phyloP scores from a whole-genome alignment of 2,888 invertebrate genomes.

The Melanargia galathea region DNA sequence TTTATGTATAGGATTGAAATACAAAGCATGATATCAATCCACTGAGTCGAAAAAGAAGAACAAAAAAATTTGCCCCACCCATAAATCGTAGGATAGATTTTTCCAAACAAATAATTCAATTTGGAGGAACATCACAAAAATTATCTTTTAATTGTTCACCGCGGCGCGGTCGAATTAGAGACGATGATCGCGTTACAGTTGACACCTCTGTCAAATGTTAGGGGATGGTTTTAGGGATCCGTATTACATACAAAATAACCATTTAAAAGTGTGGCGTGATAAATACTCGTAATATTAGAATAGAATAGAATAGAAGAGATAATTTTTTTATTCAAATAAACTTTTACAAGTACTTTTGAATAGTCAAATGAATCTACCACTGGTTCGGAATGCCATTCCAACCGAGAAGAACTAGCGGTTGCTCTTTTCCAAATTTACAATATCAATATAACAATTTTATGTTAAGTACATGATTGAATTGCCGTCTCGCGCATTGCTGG shows the following conservation, averaged over 20 bases:
- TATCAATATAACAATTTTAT: too few relatives aligned
- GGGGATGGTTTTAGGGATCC: slow-evolving; percentile 44
- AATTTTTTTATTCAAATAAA: too few relatives aligned
- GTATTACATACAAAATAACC: neutral
- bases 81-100: slow-evolving; percentile 46
- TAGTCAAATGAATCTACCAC: too few relatives aligned
- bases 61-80: slow-evolving; percentile 36
- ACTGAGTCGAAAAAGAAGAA: slow-evolving; percentile 38
- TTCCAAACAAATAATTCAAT: slow-evolving; percentile 41
- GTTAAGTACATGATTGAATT: too few relatives aligned
- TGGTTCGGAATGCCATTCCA: too few relatives aligned
- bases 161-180: slow-evolving; percentile 40
- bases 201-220: slow-evolving; percentile 48
- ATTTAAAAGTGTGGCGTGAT: too few relatives aligned
- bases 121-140: slow-evolving; percentile 49
- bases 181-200: slow-evolving; percentile 52
- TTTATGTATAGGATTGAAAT: neutral
- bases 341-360: too few relatives aligned
- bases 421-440: too few relatives aligned
- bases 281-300: too few relatives aligned
- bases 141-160: slow-evolving; percentile 54
- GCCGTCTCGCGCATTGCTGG: too few relatives aligned
- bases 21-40: slow-evolving; percentile 12
- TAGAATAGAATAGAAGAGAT: too few relatives aligned
- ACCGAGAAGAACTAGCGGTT: too few relatives aligned